phyloP scores from a whole-genome alignment of 2,113 vertebrate species.

The Actenoides hombroni region DNA sequence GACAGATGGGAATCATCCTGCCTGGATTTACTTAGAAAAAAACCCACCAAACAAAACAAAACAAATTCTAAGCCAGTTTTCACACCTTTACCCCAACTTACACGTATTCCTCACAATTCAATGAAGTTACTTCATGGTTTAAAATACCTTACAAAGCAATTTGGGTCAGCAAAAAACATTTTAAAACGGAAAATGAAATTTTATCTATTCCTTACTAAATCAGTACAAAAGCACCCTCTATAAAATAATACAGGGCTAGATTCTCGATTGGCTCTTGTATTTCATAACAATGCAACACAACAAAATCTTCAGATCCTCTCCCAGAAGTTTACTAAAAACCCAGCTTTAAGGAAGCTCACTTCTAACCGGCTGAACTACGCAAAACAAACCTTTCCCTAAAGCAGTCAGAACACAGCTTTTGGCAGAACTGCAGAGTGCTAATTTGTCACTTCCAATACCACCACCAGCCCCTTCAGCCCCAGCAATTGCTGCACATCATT shows the following conservation, averaged over 20 bases:
- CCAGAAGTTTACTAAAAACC: background rate
- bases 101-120: background rate
- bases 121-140: background rate
- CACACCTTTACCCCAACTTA: background rate
- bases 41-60: background rate
- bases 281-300: background rate
- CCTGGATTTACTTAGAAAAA: background rate
- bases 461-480: background rate
- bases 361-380: background rate
- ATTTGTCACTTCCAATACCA: background rate
- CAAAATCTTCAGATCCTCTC: background rate
- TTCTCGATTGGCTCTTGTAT: background rate
- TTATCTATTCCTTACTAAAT: background rate
- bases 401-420: background rate
- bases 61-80: background rate
- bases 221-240: background rate
- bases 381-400: background rate
- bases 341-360: background rate
- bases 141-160: background rate
- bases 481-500: background rate
- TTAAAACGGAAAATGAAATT: background rate
- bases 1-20: background rate
- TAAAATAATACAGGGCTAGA: background rate
- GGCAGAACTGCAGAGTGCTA: background rate
- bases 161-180: background rate